These are phyloP conservation scores for Meandrina meandrites DNA, from an alignment of 92 coral and sea anemone genomes.

Conservation along the genomic window DNA sequence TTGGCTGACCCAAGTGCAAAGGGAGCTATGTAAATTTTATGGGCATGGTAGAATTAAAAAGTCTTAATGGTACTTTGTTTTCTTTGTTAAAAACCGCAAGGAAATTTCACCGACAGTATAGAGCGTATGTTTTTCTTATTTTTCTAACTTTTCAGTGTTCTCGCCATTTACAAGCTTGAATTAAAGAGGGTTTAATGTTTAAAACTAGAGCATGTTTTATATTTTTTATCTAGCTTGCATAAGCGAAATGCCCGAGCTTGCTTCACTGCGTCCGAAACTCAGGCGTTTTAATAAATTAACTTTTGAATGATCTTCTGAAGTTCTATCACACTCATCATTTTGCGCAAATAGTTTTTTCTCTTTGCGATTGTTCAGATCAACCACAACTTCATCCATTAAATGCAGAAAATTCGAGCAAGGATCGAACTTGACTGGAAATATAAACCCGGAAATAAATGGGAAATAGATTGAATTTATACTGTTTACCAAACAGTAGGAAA, in stretches of 20 bases:
- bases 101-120: background rate
- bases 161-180: too few species aligned
- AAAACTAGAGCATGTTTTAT: too few species aligned
- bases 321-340: background rate
- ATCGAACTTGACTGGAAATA: background rate
- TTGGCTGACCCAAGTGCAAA: background rate
- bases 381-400: background rate
- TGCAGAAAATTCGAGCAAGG: background rate
- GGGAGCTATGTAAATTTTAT: background rate
- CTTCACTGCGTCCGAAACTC: too few species aligned
- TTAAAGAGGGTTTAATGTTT: too few species aligned
- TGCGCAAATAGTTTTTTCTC: background rate
- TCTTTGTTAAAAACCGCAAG: background rate
- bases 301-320: background rate
- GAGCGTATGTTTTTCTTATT: background rate
- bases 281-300: too few species aligned
- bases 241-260: too few species aligned
- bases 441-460: background rate
- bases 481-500: too few species aligned
- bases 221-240: too few species aligned
- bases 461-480: background rate
- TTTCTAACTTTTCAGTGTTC: background rate
- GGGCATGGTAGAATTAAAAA: background rate
- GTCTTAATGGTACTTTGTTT: background rate
- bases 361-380: background rate